Conservation (phyloP, 2,888 invertebrate genomes). For the Trichopria drosophilae region DNA sequence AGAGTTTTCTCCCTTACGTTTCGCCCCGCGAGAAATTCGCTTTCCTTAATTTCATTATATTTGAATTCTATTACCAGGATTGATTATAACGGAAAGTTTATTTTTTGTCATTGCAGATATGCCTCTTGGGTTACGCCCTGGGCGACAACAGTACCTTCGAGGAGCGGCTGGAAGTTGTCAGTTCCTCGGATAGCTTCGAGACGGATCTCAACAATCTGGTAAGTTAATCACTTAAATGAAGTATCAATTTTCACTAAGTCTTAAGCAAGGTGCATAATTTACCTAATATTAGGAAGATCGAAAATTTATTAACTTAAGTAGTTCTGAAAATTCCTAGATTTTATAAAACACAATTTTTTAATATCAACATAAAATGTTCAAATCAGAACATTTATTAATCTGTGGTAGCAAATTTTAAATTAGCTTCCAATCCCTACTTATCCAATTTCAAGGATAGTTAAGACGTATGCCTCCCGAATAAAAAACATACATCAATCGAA, state of each 20-base stretch:
- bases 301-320: no score
- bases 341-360: no score
- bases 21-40: neutral
- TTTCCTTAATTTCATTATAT: neutral
- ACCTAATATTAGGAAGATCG: no score
- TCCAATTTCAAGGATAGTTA: no score
- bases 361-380: no score
- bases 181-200: conserved; percentile 40
- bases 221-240: conserved; percentile 25
- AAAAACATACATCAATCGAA: no score
- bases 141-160: conserved; percentile 53
- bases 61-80: neutral
- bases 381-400: no score
- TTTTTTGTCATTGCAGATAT: conserved; percentile 46
- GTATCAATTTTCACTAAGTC: neutral
- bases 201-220: conserved; percentile 47
- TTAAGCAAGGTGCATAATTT: neutral
- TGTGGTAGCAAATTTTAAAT: no score
- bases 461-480: no score
- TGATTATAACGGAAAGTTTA: neutral
- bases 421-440: no score
- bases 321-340: no score
- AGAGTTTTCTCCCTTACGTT: conserved; percentile 4
- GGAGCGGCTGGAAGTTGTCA: conserved; percentile 45
- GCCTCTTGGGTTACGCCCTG: conserved; percentile 47